Conservation (phyloP, 2,113 vertebrate genomes). For the Irena cyanogastra region DNA sequence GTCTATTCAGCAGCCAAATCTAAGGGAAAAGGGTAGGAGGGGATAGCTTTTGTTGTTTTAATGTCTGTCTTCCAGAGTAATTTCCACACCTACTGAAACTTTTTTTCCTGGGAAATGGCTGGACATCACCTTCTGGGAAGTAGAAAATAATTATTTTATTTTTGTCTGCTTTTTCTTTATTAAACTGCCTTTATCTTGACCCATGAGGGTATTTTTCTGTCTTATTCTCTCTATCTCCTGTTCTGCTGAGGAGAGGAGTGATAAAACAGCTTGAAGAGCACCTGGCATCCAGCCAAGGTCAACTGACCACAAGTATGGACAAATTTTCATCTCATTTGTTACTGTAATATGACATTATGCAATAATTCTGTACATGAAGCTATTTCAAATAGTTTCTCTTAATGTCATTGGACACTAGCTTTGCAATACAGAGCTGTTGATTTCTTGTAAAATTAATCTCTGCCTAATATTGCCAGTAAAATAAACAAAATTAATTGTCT, state of each 20-base stretch:
- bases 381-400: neutral
- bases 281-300: neutral
- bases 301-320: neutral
- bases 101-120: neutral
- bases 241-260: neutral
- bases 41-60: neutral
- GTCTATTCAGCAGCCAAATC: neutral
- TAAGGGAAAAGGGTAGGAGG: neutral
- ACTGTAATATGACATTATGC: neutral
- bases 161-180: neutral
- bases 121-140: neutral
- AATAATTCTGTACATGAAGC: neutral
- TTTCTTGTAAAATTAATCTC: neutral
- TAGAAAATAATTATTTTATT: neutral
- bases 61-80: neutral
- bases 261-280: neutral
- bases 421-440: neutral
- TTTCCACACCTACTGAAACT: neutral
- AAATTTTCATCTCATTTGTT: neutral
- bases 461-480: neutral
- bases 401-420: neutral
- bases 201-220: neutral
- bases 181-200: neutral
- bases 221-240: neutral
- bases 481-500: neutral